A percentile compares a stretch with the other conserved stretches of the same genome.
Evolutionary conservation across 2,113 vertebrate species (phyloP).

Genomic region (Oreocharis arfaki): DNA sequence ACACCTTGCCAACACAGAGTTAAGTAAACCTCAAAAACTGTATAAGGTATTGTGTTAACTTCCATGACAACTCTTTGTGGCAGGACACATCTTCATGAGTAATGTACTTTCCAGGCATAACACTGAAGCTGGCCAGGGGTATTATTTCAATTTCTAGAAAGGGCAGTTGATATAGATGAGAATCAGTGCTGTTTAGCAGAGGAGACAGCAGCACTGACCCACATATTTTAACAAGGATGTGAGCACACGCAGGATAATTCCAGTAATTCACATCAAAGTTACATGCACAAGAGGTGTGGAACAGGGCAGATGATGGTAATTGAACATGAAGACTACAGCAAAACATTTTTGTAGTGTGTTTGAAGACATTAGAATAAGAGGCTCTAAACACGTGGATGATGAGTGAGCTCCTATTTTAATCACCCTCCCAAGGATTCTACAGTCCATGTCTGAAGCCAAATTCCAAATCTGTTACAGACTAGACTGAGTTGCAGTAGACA

Average conservation of each 20-base stretch:
- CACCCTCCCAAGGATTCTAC: neutral
- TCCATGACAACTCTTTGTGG: slow-evolving; percentile 22
- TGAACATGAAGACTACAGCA: slow-evolving; percentile 29
- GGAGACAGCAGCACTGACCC: slow-evolving; percentile 10
- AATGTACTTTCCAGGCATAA: neutral
- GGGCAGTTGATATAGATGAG: neutral
- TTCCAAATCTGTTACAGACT: neutral
- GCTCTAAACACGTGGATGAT: neutral
- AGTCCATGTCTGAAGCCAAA: neutral
- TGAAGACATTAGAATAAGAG: neutral
- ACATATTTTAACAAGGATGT: neutral
- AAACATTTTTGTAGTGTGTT: neutral
- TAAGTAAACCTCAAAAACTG: neutral
- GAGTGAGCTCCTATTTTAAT: neutral
- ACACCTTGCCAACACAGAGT: neutral
- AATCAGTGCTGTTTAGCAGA: neutral
- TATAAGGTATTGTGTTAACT: neutral
- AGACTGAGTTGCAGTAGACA: neutral
- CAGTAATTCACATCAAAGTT: slow-evolving; percentile 15
- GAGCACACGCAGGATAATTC: neutral
- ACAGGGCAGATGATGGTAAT: neutral
- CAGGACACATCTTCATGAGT: neutral
- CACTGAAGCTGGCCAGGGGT: neutral
- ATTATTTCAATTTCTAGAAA: slow-evolving; percentile 51
- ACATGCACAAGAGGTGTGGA: neutral